A percentile compares a stretch with the other conserved stretches of the same genome.
These are phyloP conservation scores for Rhabdornis inornatus DNA, from an alignment of 2,113 vertebrate species.

Conservation along the genomic window DNA sequence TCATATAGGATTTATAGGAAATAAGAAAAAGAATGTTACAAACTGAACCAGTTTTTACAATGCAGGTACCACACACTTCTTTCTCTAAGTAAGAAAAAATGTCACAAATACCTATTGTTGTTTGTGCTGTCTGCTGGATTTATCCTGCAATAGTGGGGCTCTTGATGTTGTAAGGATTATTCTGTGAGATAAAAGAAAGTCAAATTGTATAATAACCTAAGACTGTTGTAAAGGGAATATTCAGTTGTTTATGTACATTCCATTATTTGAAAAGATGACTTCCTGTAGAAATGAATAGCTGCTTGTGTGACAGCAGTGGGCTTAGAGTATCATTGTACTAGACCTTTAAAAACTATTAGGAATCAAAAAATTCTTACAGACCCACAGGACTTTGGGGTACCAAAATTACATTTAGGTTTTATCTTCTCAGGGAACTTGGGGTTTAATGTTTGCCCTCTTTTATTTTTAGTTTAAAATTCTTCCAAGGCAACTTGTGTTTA, in stretches of 20 bases:
- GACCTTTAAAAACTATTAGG: background rate
- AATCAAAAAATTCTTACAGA: background rate
- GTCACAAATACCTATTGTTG: background rate
- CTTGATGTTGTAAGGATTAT: background rate
- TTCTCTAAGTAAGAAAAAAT: background rate
- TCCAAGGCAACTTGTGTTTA: slow-evolving; percentile 66
- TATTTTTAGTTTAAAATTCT: slow-evolving; percentile 67
- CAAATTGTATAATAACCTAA: background rate
- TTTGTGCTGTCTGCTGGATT: background rate
- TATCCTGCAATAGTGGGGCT: background rate
- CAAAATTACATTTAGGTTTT: background rate
- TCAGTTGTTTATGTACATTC: background rate
- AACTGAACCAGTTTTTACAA: background rate
- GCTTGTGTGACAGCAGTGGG: background rate
- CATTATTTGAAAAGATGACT: background rate
- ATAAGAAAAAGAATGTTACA: background rate
- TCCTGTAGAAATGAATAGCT: background rate
- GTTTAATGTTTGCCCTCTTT: background rate
- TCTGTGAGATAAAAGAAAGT: background rate
- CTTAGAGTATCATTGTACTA: background rate
- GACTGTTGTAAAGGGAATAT: background rate
- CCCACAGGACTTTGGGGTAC: background rate
- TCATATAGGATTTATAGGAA: background rate
- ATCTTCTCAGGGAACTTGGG: background rate
- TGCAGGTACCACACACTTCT: background rate